phyloP scores from a whole-genome alignment of 2,113 vertebrate species.

The Xiphophorus maculatus region DNA sequence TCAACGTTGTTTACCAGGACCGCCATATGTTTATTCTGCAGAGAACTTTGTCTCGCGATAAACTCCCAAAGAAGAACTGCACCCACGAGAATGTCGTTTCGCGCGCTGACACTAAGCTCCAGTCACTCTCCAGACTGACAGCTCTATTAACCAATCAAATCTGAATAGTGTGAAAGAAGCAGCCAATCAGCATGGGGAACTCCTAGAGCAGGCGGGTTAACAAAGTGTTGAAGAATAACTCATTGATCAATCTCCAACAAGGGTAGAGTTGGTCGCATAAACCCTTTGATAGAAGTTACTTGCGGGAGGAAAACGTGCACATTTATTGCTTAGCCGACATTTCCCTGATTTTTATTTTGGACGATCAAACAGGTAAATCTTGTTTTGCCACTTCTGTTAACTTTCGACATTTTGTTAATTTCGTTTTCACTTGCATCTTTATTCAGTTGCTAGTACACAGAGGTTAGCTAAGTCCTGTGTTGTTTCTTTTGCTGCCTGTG shows the following conservation, averaged over 20 bases:
- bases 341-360: conserved; percentile 50
- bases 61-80: conserved; percentile 36
- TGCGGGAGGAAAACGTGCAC: conserved; percentile 33
- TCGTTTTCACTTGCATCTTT: conserved; percentile 20
- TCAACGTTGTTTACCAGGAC: conserved; percentile 53
- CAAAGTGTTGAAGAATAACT: conserved; percentile 81
- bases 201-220: conserved; percentile 69
- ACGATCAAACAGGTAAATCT: conserved; percentile 65
- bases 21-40: conserved; percentile 38
- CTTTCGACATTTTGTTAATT: conserved; percentile 31
- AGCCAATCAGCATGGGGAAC: conserved; percentile 52
- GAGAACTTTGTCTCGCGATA: conserved; percentile 73
- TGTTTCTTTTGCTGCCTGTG: conserved; percentile 24
- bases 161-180: fast-evolving
- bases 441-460: conserved; percentile 51
- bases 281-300: conserved; percentile 36
- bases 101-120: conserved; percentile 82
- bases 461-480: conserved; percentile 20
- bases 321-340: conserved; percentile 22
- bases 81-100: conserved; percentile 81
- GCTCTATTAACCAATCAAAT: conserved; percentile 44
- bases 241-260: conserved; percentile 78
- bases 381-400: conserved; percentile 15
- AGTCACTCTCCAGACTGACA: conserved; percentile 61
- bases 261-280: conserved; percentile 54